Percentiles rank a stretch among this genome's conserved stretches.
Evolutionary conservation across 2,113 vertebrate species (phyloP).

Genomic region (Meriones unguiculatus): DNA sequence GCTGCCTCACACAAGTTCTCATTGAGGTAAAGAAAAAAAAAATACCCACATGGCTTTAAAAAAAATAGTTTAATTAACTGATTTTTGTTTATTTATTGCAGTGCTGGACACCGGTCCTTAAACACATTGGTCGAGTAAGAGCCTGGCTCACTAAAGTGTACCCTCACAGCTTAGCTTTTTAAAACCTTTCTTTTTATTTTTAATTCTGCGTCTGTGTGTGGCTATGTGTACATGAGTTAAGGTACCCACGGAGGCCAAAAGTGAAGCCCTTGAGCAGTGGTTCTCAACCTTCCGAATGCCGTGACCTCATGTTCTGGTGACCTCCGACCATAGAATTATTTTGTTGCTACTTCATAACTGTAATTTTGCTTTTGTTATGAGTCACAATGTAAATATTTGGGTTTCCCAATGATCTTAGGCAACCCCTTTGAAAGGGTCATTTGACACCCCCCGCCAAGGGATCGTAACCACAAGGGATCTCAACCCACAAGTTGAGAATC

Average conservation of each 20-base stretch:
- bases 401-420: background rate
- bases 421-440: background rate
- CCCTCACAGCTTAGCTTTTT: background rate
- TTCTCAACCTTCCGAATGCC: background rate
- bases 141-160: background rate
- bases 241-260: background rate
- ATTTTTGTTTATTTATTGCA: background rate
- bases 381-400: background rate
- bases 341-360: background rate
- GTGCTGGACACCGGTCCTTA: background rate
- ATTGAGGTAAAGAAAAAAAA: background rate
- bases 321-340: background rate
- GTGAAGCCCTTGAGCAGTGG: background rate
- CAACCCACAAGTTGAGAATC: background rate
- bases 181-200: background rate
- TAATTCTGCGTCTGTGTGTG: background rate
- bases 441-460: background rate
- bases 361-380: background rate
- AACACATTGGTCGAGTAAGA: background rate
- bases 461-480: too few species aligned
- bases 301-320: background rate
- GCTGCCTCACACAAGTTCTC: background rate
- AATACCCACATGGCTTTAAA: background rate
- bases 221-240: background rate
- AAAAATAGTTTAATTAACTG: background rate